Evolutionary conservation across 2,797 vertebrate species (phyloP).

Genomic region (Antrozous pallidus): DNA sequence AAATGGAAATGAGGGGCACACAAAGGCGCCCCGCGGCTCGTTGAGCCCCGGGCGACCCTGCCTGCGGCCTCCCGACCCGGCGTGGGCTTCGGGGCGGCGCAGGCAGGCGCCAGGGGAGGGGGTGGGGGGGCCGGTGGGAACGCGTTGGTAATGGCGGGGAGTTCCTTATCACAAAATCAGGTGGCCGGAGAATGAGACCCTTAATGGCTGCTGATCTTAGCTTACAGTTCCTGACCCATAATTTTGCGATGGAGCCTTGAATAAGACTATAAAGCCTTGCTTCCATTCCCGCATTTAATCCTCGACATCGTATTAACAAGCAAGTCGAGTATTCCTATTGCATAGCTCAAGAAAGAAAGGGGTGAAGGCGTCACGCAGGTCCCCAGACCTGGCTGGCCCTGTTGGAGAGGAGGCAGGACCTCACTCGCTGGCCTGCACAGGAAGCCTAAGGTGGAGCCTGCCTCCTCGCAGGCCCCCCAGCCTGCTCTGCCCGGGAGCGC

Average conservation of each 20-base stretch:
- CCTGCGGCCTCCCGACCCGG: background rate
- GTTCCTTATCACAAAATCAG: background rate
- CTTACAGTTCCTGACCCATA: background rate
- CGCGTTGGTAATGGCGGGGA: too few species aligned
- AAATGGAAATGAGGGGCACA: constrained; percentile 64
- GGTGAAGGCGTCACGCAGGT: background rate
- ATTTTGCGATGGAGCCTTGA: background rate
- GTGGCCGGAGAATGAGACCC: accelerated
- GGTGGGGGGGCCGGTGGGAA: accelerated
- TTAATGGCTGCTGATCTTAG: background rate
- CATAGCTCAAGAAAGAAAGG: background rate
- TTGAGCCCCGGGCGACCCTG: background rate
- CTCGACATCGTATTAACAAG: background rate
- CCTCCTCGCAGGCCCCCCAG: background rate
- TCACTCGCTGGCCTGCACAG: too few species aligned
- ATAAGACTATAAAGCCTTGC: background rate
- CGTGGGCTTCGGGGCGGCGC: too few species aligned
- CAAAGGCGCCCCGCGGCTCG: constrained; percentile 40
- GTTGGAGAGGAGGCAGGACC: background rate
- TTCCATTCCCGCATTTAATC: background rate
- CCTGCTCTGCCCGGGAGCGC: background rate
- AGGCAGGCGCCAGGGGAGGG: background rate
- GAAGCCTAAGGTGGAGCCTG: background rate
- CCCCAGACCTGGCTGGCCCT: background rate
- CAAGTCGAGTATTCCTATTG: background rate